phyloP scores from a whole-genome alignment of 2,888 invertebrate species.

The Schizotus pectinicornis region DNA sequence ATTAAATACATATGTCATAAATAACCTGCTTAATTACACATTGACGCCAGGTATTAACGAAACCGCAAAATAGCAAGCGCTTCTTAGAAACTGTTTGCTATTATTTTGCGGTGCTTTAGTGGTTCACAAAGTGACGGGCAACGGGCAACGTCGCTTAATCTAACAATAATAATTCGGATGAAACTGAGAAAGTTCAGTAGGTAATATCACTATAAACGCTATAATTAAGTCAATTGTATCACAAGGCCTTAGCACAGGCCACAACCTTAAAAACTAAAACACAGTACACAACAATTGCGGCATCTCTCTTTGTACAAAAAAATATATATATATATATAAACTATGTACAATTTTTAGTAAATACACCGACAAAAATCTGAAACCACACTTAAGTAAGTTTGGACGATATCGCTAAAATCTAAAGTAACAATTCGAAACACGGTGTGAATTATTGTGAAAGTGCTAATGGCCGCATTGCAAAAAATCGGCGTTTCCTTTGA shows the following conservation, averaged over 20 bases:
- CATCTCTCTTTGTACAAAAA: conserved; percentile 24
- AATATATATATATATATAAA: conserved; percentile 8
- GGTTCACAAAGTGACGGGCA: neutral
- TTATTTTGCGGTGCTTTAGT: neutral
- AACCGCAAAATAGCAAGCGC: conserved; percentile 13
- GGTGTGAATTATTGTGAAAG: no score
- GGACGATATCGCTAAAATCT: conserved; percentile 9
- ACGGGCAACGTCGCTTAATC: conserved; percentile 8
- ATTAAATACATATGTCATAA: conserved; percentile 36
- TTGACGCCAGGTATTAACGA: conserved; percentile 13
- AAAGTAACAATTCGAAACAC: conserved; percentile 12
- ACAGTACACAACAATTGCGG: conserved; percentile 26
- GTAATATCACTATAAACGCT: conserved; percentile 14
- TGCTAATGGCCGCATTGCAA: no score
- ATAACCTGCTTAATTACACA: conserved; percentile 35
- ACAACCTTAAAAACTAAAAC: conserved; percentile 35
- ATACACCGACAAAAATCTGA: conserved; percentile 8
- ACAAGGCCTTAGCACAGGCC: conserved; percentile 36
- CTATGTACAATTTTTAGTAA: conserved; percentile 12
- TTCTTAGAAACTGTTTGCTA: conserved; percentile 8
- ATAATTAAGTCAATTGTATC: conserved; percentile 36
- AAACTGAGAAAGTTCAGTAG: conserved; percentile 14
- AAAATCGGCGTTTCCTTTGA: no score
- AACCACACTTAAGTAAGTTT: conserved; percentile 11
- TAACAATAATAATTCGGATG: conserved; percentile 19